phyloP scores from a whole-genome alignment of 2,113 vertebrate genomes.

The Rhinoderma darwinii region DNA sequence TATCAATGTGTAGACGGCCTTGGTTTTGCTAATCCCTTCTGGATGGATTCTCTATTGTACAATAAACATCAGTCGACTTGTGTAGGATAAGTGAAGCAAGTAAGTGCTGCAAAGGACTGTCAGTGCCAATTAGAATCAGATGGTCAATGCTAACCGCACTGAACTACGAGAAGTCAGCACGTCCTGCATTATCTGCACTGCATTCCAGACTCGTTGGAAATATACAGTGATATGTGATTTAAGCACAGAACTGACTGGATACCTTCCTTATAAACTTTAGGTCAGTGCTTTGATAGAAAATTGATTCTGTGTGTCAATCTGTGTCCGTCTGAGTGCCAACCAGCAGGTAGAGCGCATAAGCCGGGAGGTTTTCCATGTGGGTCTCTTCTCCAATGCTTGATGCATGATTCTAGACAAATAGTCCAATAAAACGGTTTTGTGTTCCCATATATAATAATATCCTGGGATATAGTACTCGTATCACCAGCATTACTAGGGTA shows the following conservation, averaged over 20 bases:
- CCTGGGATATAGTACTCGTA: no score
- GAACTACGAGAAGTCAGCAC: slow-evolving; percentile 30
- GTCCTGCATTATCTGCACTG: slow-evolving; percentile 8
- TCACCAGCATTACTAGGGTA: no score
- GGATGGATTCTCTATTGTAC: slow-evolving; percentile 30
- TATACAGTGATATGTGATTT: slow-evolving; percentile 33
- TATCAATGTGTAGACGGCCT: not conserved
- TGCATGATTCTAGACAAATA: not conserved
- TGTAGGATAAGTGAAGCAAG: slow-evolving; percentile 36
- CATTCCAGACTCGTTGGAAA: slow-evolving; percentile 21
- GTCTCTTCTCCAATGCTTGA: not conserved
- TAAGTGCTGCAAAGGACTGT: slow-evolving; percentile 44
- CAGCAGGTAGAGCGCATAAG: not conserved
- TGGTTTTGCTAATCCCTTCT: slow-evolving; percentile 20
- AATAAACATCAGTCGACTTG: slow-evolving; percentile 17
- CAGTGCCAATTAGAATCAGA: slow-evolving; percentile 45
- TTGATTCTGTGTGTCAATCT: slow-evolving; percentile 41
- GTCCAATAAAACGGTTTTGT: not conserved
- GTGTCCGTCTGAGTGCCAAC: not conserved
- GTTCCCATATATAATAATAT: not conserved
- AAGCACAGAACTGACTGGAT: not conserved
- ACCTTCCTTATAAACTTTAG: slow-evolving; percentile 36
- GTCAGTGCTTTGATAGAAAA: slow-evolving; percentile 16
- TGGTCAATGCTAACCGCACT: slow-evolving; percentile 30
- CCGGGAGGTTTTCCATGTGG: not conserved